phyloP scores from a whole-genome alignment of 2,888 invertebrate species.

The Drosophila mettleri region DNA sequence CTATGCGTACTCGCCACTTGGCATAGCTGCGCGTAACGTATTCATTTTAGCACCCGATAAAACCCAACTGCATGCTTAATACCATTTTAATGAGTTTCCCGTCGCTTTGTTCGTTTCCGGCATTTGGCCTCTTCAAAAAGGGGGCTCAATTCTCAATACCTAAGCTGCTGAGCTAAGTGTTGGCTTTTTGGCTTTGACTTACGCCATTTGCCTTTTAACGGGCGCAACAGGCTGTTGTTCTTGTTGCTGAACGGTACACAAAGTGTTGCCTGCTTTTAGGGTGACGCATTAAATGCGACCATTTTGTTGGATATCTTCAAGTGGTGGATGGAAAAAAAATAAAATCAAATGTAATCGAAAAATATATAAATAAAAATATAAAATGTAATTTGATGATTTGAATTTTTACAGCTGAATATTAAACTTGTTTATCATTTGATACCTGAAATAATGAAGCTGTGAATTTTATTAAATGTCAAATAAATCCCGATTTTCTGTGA shows the following conservation, averaged over 20 bases:
- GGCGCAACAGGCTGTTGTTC: slow-evolving; percentile 42
- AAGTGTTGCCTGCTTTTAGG: slow-evolving; percentile 45
- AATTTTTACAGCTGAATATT: no score
- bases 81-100: slow-evolving; percentile 71
- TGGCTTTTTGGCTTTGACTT: slow-evolving; percentile 41
- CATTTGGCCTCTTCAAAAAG: slow-evolving; percentile 37
- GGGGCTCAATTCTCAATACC: slow-evolving; percentile 30
- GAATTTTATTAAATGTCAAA: no score
- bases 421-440: no score
- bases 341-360: not conserved
- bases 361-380: not conserved
- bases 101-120: slow-evolving; percentile 32
- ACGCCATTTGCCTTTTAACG: slow-evolving; percentile 8
- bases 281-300: not conserved
- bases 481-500: no score
- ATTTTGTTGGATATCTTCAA: not conserved
- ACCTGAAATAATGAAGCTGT: no score
- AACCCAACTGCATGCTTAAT: slow-evolving; percentile 69
- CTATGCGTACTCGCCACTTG: slow-evolving; percentile 20
- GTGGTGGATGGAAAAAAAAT: not conserved
- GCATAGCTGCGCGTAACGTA: slow-evolving; percentile 51
- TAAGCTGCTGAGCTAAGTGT: slow-evolving; percentile 44
- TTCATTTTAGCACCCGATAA: slow-evolving; percentile 65
- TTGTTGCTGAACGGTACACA: slow-evolving; percentile 4
- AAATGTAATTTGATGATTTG: no score